Conservation (phyloP, 2,797 vertebrate genomes). For the Chelmon rostratus region DNA sequence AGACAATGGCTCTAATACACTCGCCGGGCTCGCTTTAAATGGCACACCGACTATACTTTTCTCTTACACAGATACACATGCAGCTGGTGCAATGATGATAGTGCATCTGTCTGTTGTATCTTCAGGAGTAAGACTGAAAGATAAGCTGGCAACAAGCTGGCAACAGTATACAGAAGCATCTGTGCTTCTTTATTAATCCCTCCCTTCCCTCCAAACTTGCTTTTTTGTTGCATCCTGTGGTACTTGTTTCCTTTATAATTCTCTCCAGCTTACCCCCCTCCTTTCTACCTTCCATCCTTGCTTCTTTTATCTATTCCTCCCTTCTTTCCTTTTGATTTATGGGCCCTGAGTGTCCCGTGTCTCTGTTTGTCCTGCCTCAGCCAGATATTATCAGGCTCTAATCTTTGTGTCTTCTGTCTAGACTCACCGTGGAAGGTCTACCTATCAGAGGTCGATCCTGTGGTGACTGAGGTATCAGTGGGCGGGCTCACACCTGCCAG, state of each 20-base stretch:
- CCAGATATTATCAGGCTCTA: conserved; percentile 59
- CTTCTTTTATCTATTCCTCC: conserved; percentile 41
- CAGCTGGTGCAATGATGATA: conserved; percentile 46
- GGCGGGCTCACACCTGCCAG: conserved; percentile 93
- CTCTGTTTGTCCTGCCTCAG: conserved; percentile 53
- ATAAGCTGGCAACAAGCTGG: conserved; percentile 52
- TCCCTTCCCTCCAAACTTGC: conserved; percentile 31
- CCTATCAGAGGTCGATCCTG: conserved; percentile 89
- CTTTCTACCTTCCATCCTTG: conserved; percentile 3
- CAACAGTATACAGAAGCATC: conserved; percentile 50
- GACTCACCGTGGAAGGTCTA: conserved; percentile 98
- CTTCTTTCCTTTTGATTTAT: conserved; percentile 51
- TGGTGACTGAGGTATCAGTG: conserved; percentile 86
- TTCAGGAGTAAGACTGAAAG: conserved; percentile 46
- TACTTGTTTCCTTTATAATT: conserved; percentile 23
- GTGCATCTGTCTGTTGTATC: conserved; percentile 56
- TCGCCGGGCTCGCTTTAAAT: conserved; percentile 6
- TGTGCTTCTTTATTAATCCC: conserved; percentile 44
- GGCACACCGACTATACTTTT: conserved; percentile 32
- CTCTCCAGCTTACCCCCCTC: neutral
- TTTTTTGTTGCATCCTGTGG: conserved; percentile 14
- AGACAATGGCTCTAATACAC: conserved; percentile 46
- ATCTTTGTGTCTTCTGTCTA: conserved; percentile 73
- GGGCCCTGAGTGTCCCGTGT: conserved; percentile 23
- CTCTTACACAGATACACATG: conserved; percentile 34